These are phyloP conservation scores for Orbicella faveolata DNA, from an alignment of 64 coral and sea anemone species.

Conservation along the genomic window DNA sequence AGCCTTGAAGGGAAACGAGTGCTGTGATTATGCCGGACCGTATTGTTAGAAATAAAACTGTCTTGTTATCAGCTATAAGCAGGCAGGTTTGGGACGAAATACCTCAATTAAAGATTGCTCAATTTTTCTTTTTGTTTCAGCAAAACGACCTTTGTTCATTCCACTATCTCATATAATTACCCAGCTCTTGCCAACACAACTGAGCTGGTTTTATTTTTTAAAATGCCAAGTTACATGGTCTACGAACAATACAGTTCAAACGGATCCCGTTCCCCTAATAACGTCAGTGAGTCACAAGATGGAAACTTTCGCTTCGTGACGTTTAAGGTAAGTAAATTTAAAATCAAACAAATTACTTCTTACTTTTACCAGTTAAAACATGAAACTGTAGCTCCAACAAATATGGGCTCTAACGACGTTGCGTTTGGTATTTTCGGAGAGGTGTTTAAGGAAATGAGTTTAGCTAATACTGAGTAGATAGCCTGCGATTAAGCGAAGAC, in stretches of 20 bases:
- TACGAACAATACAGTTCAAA: not conserved
- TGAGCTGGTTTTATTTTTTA: not conserved
- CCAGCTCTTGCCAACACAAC: not conserved
- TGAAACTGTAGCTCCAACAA: no score
- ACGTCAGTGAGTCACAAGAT: not conserved
- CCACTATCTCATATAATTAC: not conserved
- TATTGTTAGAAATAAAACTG: no score
- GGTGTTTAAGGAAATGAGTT: no score
- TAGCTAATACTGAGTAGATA: no score
- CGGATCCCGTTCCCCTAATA: not conserved
- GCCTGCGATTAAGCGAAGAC: no score
- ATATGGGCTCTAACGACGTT: no score
- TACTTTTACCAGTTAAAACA: not conserved
- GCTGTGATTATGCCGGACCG: no score
- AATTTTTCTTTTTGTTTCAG: not conserved
- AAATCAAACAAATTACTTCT: not conserved
- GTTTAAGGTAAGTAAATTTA: slow-evolving; percentile 1
- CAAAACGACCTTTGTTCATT: not conserved
- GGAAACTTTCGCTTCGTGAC: not conserved
- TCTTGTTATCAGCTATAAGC: no score
- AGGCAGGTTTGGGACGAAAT: no score
- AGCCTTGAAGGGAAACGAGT: no score
- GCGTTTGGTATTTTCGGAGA: no score
- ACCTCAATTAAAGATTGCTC: not conserved
- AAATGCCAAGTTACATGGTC: not conserved